These are phyloP conservation scores for Augochlora pura DNA, from an alignment of 1,140 invertebrate species.

Conservation along the genomic window DNA sequence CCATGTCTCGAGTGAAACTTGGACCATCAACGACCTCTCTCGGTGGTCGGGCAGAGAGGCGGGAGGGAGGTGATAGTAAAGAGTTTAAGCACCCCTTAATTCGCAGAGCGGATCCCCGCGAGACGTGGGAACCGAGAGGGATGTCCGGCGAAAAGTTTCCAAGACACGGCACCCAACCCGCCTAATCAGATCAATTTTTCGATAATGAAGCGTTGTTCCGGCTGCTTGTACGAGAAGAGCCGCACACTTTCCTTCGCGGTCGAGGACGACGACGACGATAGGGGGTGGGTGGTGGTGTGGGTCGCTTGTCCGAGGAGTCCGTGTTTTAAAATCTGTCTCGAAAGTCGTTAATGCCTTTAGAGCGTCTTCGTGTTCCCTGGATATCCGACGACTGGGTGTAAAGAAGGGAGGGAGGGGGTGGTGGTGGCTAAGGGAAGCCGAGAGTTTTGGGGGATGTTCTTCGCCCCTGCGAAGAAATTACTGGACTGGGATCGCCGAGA, in stretches of 20 bases:
- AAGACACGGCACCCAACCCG: constrained; percentile 3
- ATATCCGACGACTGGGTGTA: constrained; percentile 36
- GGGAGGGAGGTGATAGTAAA: not conserved
- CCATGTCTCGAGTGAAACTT: constrained; percentile 31
- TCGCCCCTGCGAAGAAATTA: too few species aligned
- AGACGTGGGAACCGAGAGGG: constrained; percentile 56
- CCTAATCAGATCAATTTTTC: constrained; percentile 77
- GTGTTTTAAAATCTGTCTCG: constrained; percentile 64
- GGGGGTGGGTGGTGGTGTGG: constrained; percentile 4
- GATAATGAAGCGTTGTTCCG: constrained; percentile 73
- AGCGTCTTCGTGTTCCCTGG: constrained; percentile 58
- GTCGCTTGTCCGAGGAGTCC: constrained; percentile 29
- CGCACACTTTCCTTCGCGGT: constrained; percentile 25
- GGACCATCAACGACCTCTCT: not conserved
- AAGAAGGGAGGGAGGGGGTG: not conserved
- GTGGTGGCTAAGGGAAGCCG: not conserved
- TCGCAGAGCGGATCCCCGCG: constrained; percentile 20
- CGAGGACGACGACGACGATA: too few species aligned
- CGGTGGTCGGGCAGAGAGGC: not conserved
- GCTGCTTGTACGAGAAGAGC: constrained; percentile 21
- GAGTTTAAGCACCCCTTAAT: constrained; percentile 32
- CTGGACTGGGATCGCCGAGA: too few species aligned
- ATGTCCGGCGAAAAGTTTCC: constrained; percentile 53
- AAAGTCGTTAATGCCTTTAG: constrained; percentile 68
- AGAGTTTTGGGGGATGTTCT: too few species aligned